Percentiles rank a stretch among this genome's conserved stretches.
Evolutionary conservation across 53 echinoderm and acorn worm genomes (phyloP).

Genomic region (Apostichopus leukothele): DNA sequence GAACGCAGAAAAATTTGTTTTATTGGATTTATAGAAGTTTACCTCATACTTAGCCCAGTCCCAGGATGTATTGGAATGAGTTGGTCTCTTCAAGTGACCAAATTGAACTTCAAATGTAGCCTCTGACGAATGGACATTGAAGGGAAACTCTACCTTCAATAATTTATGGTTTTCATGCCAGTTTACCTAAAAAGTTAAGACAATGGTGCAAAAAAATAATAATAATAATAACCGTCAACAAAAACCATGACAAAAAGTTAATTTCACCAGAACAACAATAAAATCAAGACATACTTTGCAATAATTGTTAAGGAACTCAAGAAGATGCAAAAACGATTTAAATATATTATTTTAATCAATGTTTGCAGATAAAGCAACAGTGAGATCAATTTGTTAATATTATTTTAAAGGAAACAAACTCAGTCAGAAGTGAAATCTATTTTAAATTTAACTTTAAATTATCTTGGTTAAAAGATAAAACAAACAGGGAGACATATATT

Average conservation of each 20-base stretch:
- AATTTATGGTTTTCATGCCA: slow-evolving; percentile 92
- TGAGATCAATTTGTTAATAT: not conserved
- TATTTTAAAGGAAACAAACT: not conserved
- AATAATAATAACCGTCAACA: too few species aligned
- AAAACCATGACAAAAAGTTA: not conserved
- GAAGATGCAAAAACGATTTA: too few species aligned
- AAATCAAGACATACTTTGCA: not conserved
- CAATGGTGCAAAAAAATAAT: too few species aligned
- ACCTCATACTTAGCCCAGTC: slow-evolving; percentile 94
- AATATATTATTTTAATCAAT: not conserved
- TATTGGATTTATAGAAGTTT: not conserved
- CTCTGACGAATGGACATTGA: slow-evolving; percentile 67
- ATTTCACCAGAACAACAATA: slow-evolving; percentile 2
- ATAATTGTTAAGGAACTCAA: too few species aligned
- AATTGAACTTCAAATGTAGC: slow-evolving; percentile 93
- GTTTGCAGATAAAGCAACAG: not conserved
- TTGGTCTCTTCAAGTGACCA: slow-evolving; percentile 83
- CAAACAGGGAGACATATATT: too few species aligned
- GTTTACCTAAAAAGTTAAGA: slow-evolving; percentile 57
- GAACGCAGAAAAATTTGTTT: too few species aligned
- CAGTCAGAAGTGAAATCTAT: too few species aligned
- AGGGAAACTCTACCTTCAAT: slow-evolving; percentile 90
- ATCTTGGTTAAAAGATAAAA: too few species aligned
- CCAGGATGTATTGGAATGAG: slow-evolving; percentile 95
- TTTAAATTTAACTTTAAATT: too few species aligned